Percentiles rank a stretch among this genome's conserved stretches.
Evolutionary conservation across 2,797 vertebrate species (phyloP).

Genomic region (Menidia menidia): DNA sequence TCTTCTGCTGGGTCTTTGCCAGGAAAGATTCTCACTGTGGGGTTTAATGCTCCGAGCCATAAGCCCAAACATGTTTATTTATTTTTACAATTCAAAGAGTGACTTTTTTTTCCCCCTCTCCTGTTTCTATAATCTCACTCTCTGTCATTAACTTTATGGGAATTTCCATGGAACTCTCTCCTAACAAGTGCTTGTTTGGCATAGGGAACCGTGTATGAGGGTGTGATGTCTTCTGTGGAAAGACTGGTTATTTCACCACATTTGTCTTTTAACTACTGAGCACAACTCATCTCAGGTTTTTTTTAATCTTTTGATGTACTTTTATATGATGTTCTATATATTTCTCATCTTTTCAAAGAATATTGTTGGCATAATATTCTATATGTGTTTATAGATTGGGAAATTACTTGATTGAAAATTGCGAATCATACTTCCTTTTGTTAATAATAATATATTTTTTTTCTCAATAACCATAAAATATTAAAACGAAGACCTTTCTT

Average conservation of each 20-base stretch:
- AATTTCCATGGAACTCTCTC: slow-evolving; percentile 76
- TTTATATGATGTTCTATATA: too few species aligned
- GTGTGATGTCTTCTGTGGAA: slow-evolving; percentile 40
- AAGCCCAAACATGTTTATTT: slow-evolving; percentile 84
- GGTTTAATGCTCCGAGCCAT: slow-evolving; percentile 70
- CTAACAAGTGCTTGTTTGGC: slow-evolving; percentile 40
- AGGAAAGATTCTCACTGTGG: slow-evolving; percentile 70
- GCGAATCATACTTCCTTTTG: not conserved
- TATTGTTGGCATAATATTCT: too few species aligned
- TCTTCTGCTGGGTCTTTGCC: slow-evolving; percentile 71
- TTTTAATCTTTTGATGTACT: too few species aligned
- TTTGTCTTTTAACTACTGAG: slow-evolving; percentile 46
- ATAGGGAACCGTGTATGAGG: slow-evolving; percentile 20
- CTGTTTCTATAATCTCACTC: slow-evolving; percentile 17
- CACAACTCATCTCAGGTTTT: too few species aligned
- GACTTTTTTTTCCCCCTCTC: slow-evolving; percentile 25
- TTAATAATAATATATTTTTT: not conserved
- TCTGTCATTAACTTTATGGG: slow-evolving; percentile 73
- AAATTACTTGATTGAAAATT: too few species aligned
- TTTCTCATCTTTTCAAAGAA: too few species aligned
- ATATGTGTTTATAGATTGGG: too few species aligned
- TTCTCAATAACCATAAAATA: too few species aligned
- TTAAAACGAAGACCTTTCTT: too few species aligned
- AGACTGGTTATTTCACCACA: slow-evolving; percentile 51
- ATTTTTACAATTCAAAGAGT: slow-evolving; percentile 79